phyloP scores from a whole-genome alignment of 2,888 invertebrate genomes.

The Choristoneura rosaceana region DNA sequence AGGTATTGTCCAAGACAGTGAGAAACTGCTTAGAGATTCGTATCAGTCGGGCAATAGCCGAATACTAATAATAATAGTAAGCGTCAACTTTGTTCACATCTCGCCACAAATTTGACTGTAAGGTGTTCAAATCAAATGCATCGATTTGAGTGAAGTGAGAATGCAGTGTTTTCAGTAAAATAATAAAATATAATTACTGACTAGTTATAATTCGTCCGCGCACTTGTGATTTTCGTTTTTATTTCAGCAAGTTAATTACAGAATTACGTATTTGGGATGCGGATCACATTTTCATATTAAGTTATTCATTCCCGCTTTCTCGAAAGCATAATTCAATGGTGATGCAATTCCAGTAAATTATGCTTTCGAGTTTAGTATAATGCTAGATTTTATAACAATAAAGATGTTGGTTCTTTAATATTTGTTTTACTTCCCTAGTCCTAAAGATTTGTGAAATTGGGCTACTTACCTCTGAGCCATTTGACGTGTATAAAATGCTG shows the following conservation, averaged over 20 bases:
- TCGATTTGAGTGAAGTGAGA: neutral
- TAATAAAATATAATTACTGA: neutral
- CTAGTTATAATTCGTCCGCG: conserved; percentile 1
- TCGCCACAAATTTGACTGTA: conserved; percentile 12
- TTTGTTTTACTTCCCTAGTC: conserved; percentile 8
- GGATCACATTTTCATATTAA: conserved; percentile 17
- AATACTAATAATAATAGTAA: neutral
- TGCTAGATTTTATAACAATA: conserved; percentile 41
- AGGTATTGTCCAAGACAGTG: neutral
- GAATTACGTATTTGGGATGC: conserved; percentile 8
- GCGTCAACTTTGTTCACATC: neutral
- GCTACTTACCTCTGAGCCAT: too few species aligned
- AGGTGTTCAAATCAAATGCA: neutral
- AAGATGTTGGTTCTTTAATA: conserved; percentile 43
- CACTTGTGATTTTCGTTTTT: neutral
- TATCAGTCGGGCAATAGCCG: neutral
- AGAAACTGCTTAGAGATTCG: neutral
- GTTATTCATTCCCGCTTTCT: conserved; percentile 33
- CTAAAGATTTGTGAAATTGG: too few species aligned
- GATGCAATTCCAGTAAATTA: conserved; percentile 8
- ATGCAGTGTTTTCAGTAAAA: neutral
- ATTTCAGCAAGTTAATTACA: conserved; percentile 1
- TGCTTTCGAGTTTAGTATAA: conserved; percentile 22
- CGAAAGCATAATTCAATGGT: conserved; percentile 12
- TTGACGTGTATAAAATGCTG: too few species aligned